Base-by-base conservation (phyloP, 2,797 vertebrate species). In the Falco biarmicus region DNA sequence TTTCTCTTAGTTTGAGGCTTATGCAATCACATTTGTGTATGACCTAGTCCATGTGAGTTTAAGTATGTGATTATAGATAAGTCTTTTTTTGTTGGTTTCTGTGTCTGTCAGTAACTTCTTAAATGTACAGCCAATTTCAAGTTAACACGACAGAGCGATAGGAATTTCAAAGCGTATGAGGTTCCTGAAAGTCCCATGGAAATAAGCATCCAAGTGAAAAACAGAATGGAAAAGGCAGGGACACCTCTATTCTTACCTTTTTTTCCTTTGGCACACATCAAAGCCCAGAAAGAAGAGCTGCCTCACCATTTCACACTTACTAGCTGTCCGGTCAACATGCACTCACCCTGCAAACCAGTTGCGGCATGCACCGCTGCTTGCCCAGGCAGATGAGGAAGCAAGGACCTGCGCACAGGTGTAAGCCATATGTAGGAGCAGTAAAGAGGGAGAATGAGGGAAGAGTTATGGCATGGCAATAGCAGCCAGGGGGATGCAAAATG, bases 401-500 rank as follows among this genome's bases (percentile, higher is more conserved):
- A 22, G 34, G 24, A 37, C 57, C 54, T 56, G 31, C 1, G 1
- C 2, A 3, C 11, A 39, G 29, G 18, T 0, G 0, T 41, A 19
- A 50, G 41, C 45, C 12, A 8, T 22, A 48, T 8, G 37, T 53
- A 76, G 54, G 18, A 66, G 41, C 28, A 57, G 21, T 31, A n/a
- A 73, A 64, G 25, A 78, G 26, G 10, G 5, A 66, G 21, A 89
- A 43, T 12, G 15, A 66, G 43, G 9, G 21, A 26, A 79, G 20
- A 82, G 11, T 6, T 54, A 20, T 28, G 65, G 60, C 19, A 18
- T 26, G 9, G 28, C 28, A 60, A 31, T 6, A 81, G 31, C 34
- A 87, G 13, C 11, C 9, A 61, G 24, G 19, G 15, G 6, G 11
- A n/a, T 0, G 0, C 6, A 13, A 65, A 37, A 43, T 0, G 0